Evolutionary conservation across 2,113 vertebrate genomes (phyloP).

Genomic region (Notothenia coriiceps): DNA sequence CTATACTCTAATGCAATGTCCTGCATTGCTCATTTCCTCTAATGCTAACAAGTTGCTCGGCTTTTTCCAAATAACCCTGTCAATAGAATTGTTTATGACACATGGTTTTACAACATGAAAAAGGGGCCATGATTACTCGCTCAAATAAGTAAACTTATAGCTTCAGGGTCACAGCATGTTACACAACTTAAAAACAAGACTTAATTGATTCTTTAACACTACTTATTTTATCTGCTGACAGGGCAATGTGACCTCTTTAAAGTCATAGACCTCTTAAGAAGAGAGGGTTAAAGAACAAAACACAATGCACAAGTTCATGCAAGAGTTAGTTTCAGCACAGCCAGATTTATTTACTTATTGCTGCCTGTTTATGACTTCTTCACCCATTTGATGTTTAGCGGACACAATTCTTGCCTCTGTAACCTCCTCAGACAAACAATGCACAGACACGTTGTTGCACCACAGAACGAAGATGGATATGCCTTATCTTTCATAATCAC

Average conservation of each 20-base stretch:
- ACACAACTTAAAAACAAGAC: not conserved
- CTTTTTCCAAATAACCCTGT: conserved; percentile 1
- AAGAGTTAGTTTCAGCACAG: not conserved
- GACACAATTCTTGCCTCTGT: not conserved
- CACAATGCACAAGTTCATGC: not conserved
- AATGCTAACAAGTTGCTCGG: conserved; percentile 1
- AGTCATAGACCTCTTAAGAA: not conserved
- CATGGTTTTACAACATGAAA: conserved; percentile 36
- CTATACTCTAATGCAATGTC: not conserved
- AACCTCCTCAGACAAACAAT: conserved; percentile 11
- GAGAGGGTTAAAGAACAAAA: not conserved
- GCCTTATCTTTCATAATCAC: not conserved
- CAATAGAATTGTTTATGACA: conserved; percentile 20
- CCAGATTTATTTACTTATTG: not conserved
- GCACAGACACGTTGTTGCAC: not conserved
- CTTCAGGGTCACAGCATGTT: not conserved
- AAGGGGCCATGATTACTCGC: not conserved
- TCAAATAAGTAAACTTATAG: not conserved
- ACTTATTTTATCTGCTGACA: not conserved
- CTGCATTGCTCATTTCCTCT: conserved; percentile 18
- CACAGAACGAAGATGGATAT: not conserved
- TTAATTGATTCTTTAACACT: not conserved
- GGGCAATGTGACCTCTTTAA: not conserved
- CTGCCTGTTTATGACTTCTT: conserved; percentile 4
- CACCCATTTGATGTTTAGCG: not conserved